Base-by-base conservation (phyloP, 2,888 invertebrate species). In the Alsophila aescularia region DNA sequence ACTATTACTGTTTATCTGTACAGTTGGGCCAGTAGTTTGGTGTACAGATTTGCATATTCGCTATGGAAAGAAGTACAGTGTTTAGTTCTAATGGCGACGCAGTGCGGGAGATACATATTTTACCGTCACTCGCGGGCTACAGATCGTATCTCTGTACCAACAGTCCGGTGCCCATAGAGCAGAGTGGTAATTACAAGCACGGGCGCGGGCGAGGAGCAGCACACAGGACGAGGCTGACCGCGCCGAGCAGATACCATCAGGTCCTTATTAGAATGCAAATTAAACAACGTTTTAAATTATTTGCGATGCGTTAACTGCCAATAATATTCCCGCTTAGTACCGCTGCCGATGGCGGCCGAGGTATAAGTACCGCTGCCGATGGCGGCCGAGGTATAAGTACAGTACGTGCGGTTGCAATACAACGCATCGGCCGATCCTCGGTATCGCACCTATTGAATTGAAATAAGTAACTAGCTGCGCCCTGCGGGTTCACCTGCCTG, bases 261-360 rank as follows among this genome's bases (percentile, higher is more conserved):
- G 13, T 43, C 43, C 43, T 9, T 21, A 14, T 10, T 35, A 34
- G 13, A 44, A 34, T 32, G 21, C 18, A 18, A 18, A 32, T 18
- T 32, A 43, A 21, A 9, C 4, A 18, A 32, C 43, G 32, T 43
- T 43, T 43, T 43, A 41, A 29, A 29, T 29, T 15, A 43, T 32
- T 43, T 32, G 21, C 32, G 12, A 5, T 5, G 9, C 15, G 13
- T 32, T 32, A 21, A 10, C 21, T 29, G 8, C 8, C 5, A 5
- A 8, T 29, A 29, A 29, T n/a, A 24, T 7, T 24, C 1, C 24
- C 5, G 24, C 8, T 24, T 24, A 7, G 8, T 24, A 7, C 24
- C 24, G n/a, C n/a, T n/a, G n/a, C n/a, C n/a, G n/a, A n/a, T n/a
- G n/a, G n/a, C n/a, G n/a, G n/a, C n/a, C n/a, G n/a, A n/a, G n/a